phyloP scores from a whole-genome alignment of 1,140 invertebrate species.

The Zaprionus nigranus region DNA sequence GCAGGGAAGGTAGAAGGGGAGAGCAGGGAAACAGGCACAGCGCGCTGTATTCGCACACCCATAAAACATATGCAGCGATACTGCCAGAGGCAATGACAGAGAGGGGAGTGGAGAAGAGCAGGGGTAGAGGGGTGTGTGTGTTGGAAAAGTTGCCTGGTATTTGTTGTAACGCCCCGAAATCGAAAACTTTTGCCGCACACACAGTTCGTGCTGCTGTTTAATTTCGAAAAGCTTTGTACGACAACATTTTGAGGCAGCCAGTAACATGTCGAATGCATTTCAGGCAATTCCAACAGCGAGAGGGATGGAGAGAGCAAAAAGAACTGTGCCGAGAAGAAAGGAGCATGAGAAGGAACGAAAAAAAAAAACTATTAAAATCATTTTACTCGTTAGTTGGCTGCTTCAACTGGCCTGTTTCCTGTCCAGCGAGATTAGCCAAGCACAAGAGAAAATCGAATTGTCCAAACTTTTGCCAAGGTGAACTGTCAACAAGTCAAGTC shows the following conservation, averaged over 20 bases:
- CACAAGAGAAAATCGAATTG: slow-evolving; percentile 25
- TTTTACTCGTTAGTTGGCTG: slow-evolving; percentile 65
- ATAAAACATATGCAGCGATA: slow-evolving; percentile 57
- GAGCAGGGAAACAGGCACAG: not conserved
- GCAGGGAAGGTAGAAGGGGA: too few species aligned
- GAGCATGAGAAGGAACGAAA: slow-evolving; percentile 44
- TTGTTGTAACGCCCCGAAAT: slow-evolving; percentile 62
- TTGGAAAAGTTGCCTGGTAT: slow-evolving; percentile 28
- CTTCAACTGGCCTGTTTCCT: not conserved
- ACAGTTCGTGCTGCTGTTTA: slow-evolving; percentile 76
- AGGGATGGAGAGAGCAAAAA: slow-evolving; percentile 19
- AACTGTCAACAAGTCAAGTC: not conserved
- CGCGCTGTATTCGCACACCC: slow-evolving; percentile 14
- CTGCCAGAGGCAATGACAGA: slow-evolving; percentile 4
- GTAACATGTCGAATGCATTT: slow-evolving; percentile 60
- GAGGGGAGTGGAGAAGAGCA: not conserved
- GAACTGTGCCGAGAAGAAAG: slow-evolving; percentile 10
- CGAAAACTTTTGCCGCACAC: slow-evolving; percentile 74
- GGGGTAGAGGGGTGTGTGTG: not conserved
- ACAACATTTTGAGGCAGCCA: slow-evolving; percentile 48
- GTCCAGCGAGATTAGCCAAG: slow-evolving; percentile 30
- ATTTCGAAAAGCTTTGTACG: slow-evolving; percentile 74
- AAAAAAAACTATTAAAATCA: slow-evolving; percentile 76
- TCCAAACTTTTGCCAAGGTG: slow-evolving; percentile 1
- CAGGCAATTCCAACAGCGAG: slow-evolving; percentile 20